Evolutionary conservation across 2,113 vertebrate genomes (phyloP), one percentile per base, ranked within the genome.

Genomic region (Corynorhinus townsendii): DNA sequence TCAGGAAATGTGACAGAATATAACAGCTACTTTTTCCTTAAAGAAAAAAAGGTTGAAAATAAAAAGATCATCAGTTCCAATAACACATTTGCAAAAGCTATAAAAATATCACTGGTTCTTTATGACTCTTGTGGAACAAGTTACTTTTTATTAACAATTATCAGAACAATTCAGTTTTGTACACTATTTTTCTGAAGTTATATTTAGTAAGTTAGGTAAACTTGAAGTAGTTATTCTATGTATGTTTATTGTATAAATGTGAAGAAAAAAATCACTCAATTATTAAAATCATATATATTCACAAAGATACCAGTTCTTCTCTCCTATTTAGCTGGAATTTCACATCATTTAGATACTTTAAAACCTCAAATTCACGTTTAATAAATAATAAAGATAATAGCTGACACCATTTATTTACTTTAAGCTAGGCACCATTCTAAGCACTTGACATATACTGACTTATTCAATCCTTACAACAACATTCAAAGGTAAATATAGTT

Each of bases 1-100:
- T 88, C 45, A n/a, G 45, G 14, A 86, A 96, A 94, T 73, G 24
- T 95, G 64, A 71, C 64, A 79, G n/a, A 88, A 35, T 71, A 86
- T 75, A 94, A 77, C 84, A 88, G 12, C 28, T 56, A 47, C 7
- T 33, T 5, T 11, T 94, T 59, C 35, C 26, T 85, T 88, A 69
- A 11, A 82, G 40, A 90, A 89, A 64, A 86, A 66, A 64, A 87
- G 40, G 54, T 56, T 56, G 54, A 56, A 56, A 94, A 94, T 91
- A 59, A 83, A 91, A 94, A 77, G 56, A 86, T 86, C 24, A 81
- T 16, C 28, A 43, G 43, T 38, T 79, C 52, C n/a, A 91, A 81
- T 64, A 91, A 52, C 22, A 66, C 17, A 89, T 40, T 43, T 28
- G 1, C 10, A 91, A 87, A n/a, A 93, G 54, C 9, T 80, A 72